Evolutionary conservation across 2,113 vertebrate genomes (phyloP).

Genomic region (Chaetura pelagica): DNA sequence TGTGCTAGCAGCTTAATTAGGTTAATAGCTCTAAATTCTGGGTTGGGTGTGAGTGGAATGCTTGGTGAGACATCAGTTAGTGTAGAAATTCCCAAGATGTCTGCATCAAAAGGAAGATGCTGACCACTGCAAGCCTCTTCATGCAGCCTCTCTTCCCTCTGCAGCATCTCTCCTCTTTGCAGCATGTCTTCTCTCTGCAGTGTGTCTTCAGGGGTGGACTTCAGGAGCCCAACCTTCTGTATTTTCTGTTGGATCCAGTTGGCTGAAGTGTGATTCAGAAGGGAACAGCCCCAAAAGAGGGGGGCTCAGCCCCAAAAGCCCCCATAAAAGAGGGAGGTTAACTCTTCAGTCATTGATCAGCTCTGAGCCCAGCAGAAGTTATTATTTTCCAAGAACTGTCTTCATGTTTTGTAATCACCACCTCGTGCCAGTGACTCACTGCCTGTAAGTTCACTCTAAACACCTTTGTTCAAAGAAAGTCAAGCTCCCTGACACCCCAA

Average conservation of each 20-base stretch:
- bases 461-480: background rate
- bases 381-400: background rate
- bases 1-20: background rate
- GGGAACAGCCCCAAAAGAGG: background rate
- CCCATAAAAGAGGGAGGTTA: background rate
- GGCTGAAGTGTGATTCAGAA: background rate
- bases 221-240: accelerated
- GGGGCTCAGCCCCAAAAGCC: too few relatives aligned
- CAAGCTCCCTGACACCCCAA: background rate
- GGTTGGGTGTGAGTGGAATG: background rate
- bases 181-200: too few relatives aligned
- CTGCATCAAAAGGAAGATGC: background rate
- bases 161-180: too few relatives aligned
- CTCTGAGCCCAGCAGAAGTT: background rate
- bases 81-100: background rate
- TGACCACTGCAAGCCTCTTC: background rate
- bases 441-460: background rate
- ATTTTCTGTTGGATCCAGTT: background rate
- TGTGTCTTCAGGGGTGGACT: background rate
- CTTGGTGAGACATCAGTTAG: background rate
- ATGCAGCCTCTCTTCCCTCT: background rate
- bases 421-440: background rate
- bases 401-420: background rate
- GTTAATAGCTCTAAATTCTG: background rate
- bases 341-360: background rate